A percentile compares a stretch with the other conserved stretches of the same genome.
phyloP scores from a whole-genome alignment of 1,140 invertebrate species.

The Drosophila kurseongensis region DNA sequence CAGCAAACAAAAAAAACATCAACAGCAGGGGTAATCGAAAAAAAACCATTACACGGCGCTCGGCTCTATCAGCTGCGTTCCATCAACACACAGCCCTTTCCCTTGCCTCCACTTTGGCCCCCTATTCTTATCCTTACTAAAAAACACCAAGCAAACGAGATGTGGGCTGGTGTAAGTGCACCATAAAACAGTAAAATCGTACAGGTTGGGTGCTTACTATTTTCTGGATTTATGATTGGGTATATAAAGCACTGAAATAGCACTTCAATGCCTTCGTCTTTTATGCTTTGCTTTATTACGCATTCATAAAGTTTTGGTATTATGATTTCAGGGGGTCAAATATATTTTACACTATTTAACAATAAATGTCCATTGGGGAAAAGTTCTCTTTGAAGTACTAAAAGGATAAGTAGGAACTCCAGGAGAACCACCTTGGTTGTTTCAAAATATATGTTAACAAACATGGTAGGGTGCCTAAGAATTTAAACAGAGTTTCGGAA shows the following conservation, averaged over 20 bases:
- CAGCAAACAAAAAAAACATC: constrained; percentile 37
- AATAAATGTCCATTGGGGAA: constrained; percentile 55
- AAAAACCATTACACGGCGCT: constrained; percentile 70
- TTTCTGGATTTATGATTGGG: constrained; percentile 26
- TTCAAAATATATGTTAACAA: too few relatives aligned
- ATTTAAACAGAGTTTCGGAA: too few relatives aligned
- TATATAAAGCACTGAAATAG: background rate
- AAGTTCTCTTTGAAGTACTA: constrained; percentile 47
- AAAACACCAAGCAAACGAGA: constrained; percentile 70
- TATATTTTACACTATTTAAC: constrained; percentile 66
- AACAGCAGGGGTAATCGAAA: constrained; percentile 22
- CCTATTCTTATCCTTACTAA: background rate
- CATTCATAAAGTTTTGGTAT: background rate
- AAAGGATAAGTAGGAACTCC: background rate
- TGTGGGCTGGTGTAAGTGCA: constrained; percentile 21
- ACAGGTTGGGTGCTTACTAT: constrained; percentile 18
- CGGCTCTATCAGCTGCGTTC: constrained; percentile 58
- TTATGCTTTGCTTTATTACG: constrained; percentile 1
- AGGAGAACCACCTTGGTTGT: too few relatives aligned
- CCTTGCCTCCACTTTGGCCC: constrained; percentile 1
- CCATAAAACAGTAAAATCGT: constrained; percentile 19
- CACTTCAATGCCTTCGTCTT: background rate
- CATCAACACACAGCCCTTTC: constrained; percentile 43
- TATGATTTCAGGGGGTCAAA: constrained; percentile 28
- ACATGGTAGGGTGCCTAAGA: too few relatives aligned